Base-by-base conservation (phyloP, 1,140 invertebrate species). In the Charaxes varanes region DNA sequence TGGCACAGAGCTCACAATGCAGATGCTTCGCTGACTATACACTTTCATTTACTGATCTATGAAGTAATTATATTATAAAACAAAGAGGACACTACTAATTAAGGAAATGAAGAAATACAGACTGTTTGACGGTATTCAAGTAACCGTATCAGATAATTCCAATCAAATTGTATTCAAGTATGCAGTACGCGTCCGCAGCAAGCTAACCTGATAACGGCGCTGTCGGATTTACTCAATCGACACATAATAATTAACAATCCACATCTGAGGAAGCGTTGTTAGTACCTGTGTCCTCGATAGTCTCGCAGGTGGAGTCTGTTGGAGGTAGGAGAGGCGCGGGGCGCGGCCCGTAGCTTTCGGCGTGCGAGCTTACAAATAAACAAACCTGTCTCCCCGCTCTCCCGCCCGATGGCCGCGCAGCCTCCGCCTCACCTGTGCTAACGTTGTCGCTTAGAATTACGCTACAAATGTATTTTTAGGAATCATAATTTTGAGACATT, bases 301-400 rank as follows among this genome's bases (percentile, higher is more conserved):
- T 8, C 2, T 0, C n/a, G 27, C 30, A 49, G 18, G 28, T 28
- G 35, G 0, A n/a, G n/a, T n/a, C n/a, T n/a, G n/a, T n/a, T 10
- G 36, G 42, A 12, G 8, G 2, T 10, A 23, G 14, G 15, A 6
- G 37, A 5, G 30, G 46, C 7, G 7, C 27, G 35, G 11, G 5
- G 22, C 13, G 33, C 13, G 40, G 33, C 30, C 12, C 37, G 46
- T 28, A 45, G 57, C 63, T 65, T 62, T 62, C 54, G 61, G 67
- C 52, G 46, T 44, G 36, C 44, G 53, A 58, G 58, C 56, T 57
- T 55, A 68, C 67, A 63, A 62, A 70, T 60, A 70, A 66, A 70
- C 46, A 73, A 74, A 73, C 68, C 66, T 51, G 70, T 74, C 67
- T 50, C 54, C 36, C 34, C 17, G 32, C 40, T 11, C 35, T 31